These are phyloP conservation scores for Crocuta crocuta DNA, from an alignment of 2,113 vertebrate genomes.

Conservation along the genomic window DNA sequence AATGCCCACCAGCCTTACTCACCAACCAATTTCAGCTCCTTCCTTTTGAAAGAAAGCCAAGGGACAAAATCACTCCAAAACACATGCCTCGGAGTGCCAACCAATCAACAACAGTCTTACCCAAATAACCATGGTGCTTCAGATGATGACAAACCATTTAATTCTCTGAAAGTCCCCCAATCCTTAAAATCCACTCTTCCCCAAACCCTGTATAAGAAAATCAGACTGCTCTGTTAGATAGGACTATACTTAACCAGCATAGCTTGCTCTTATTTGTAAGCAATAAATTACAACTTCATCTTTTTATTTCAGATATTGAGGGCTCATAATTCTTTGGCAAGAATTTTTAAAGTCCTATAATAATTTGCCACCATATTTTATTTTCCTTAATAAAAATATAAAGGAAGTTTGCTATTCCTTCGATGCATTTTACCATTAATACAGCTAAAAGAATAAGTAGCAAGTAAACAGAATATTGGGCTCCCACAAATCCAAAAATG, in stretches of 20 bases:
- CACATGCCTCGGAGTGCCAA: neutral
- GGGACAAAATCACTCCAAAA: neutral
- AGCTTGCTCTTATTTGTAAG: neutral
- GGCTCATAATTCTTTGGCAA: neutral
- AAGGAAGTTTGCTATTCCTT: neutral
- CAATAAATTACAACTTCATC: neutral
- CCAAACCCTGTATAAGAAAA: neutral
- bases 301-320: neutral
- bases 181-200: neutral
- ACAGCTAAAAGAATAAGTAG: neutral
- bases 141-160: neutral
- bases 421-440: neutral
- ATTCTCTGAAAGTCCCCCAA: neutral
- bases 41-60: neutral
- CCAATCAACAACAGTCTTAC: neutral
- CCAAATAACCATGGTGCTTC: neutral
- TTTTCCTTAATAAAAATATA: neutral
- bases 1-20: neutral
- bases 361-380: neutral
- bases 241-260: neutral
- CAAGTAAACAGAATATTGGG: neutral
- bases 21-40: neutral
- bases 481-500: neutral
- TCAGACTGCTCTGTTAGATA: neutral
- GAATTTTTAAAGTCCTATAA: neutral